phyloP scores from a whole-genome alignment of 1,140 invertebrate genomes.

The Aphelinus certus region DNA sequence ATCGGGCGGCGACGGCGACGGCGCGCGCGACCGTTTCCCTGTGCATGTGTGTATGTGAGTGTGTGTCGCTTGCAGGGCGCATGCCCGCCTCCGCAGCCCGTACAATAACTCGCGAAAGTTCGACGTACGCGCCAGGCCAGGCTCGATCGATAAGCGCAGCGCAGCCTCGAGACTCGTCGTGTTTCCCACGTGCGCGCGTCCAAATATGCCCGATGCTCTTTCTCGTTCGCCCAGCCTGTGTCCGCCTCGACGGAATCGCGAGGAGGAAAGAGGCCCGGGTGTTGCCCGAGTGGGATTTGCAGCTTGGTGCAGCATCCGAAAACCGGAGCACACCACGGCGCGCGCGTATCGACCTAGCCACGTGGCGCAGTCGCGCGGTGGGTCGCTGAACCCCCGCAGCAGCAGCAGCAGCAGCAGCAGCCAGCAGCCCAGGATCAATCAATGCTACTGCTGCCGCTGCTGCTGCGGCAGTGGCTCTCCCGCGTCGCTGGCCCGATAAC shows the following conservation, averaged over 20 bases:
- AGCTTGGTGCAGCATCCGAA: no score
- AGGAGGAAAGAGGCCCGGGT: no score
- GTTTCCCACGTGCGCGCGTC: no score
- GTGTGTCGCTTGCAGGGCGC: no score
- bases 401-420: not conserved
- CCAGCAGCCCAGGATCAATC: constrained; percentile 23
- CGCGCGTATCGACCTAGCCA: not conserved
- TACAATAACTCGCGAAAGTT: constrained; percentile 11
- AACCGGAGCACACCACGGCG: not conserved
- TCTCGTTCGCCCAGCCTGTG: no score
- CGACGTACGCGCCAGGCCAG: constrained; percentile 3
- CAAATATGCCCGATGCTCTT: no score
- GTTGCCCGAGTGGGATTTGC: no score
- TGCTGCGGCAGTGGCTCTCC: no score
- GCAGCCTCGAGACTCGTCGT: not conserved
- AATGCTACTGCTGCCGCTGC: constrained; percentile 1
- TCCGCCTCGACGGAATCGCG: no score
- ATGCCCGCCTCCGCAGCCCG: no score
- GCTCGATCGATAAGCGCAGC: not conserved
- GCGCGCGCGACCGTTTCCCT: not conserved
- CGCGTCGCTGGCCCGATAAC: constrained; percentile 2
- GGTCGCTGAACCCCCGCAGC: constrained; percentile 23
- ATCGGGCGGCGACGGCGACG: not conserved
- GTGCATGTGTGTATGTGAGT: no score
- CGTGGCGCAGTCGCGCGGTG: not conserved